A percentile compares a stretch with the other conserved stretches of the same genome.
These are phyloP conservation scores for Sepioteuthis lessoniana DNA, from an alignment of 2,888 invertebrate species.

Conservation along the genomic window DNA sequence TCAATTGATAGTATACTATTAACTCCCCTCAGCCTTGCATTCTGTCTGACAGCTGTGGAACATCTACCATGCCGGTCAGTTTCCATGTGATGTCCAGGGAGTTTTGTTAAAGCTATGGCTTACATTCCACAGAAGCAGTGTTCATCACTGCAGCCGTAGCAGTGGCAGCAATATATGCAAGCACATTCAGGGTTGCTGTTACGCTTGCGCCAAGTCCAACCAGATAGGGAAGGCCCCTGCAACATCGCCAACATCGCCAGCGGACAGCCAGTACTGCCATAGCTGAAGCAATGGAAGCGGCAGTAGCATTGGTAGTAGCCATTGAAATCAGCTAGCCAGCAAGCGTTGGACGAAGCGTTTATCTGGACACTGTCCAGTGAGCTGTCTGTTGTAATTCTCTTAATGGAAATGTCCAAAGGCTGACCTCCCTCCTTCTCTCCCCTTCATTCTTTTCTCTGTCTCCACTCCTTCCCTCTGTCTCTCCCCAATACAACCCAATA, in stretches of 20 bases:
- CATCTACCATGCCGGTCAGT: not conserved
- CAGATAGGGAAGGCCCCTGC: not conserved
- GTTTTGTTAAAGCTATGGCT: not conserved
- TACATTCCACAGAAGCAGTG: not conserved
- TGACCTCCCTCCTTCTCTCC: not conserved
- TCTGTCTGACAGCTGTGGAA: constrained; percentile 33
- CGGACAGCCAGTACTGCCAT: not conserved
- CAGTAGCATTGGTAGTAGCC: not conserved
- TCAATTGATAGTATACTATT: not conserved
- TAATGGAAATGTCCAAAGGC: constrained; percentile 1
- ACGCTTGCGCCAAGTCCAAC: not conserved
- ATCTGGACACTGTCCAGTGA: constrained; percentile 33
- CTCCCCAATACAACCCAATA: not conserved
- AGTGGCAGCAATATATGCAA: not conserved
- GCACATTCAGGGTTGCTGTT: not conserved
- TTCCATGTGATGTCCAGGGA: not conserved
- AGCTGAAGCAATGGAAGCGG: no score
- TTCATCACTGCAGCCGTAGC: not conserved
- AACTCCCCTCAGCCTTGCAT: not conserved
- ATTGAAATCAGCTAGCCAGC: constrained; percentile 33
- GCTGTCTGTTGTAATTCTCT: constrained; percentile 12
- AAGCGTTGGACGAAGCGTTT: not conserved
- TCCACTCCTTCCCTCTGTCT: not conserved
- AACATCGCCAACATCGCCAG: not conserved
- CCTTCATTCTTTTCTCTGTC: constrained; percentile 4